A percentile compares a stretch with the other conserved stretches of the same genome.
Conservation (phyloP, 2,113 vertebrate genomes). For the Theristicus caerulescens region DNA sequence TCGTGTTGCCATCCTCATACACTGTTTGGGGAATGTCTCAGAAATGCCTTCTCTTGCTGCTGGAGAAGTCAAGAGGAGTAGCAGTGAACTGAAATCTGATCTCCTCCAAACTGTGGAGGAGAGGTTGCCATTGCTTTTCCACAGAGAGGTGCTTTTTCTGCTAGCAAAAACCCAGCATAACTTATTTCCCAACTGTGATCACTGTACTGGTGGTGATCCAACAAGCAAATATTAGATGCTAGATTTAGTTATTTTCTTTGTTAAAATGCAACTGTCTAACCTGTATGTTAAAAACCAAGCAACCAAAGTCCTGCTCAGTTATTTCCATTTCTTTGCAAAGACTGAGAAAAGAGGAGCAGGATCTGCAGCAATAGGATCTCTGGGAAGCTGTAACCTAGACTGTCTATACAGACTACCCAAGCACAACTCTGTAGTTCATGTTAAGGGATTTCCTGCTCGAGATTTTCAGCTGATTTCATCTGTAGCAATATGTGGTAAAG, state of each 20-base stretch:
- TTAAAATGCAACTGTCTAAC: not conserved
- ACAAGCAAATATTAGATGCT: not conserved
- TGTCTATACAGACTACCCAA: not conserved
- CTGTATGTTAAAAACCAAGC: not conserved
- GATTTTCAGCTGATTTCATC: not conserved
- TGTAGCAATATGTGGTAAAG: not conserved
- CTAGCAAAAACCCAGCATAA: not conserved
- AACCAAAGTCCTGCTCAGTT: not conserved
- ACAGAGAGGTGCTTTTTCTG: not conserved
- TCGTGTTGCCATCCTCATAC: not conserved
- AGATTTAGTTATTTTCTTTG: not conserved
- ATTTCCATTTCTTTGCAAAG: not conserved
- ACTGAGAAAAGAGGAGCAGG: not conserved
- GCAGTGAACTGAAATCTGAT: not conserved
- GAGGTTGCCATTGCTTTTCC: not conserved
- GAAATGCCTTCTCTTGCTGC: not conserved
- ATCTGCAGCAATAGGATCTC: not conserved
- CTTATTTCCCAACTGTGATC: not conserved
- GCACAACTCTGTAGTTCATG: fast-evolving
- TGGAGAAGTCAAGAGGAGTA: not conserved
- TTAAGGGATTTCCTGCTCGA: not conserved
- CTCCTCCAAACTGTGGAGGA: not conserved
- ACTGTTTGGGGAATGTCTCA: not conserved
- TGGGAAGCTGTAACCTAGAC: not conserved
- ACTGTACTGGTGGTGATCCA: not conserved